Evolutionary conservation across 2,113 vertebrate species (phyloP).

Genomic region (Delphinus delphis): DNA sequence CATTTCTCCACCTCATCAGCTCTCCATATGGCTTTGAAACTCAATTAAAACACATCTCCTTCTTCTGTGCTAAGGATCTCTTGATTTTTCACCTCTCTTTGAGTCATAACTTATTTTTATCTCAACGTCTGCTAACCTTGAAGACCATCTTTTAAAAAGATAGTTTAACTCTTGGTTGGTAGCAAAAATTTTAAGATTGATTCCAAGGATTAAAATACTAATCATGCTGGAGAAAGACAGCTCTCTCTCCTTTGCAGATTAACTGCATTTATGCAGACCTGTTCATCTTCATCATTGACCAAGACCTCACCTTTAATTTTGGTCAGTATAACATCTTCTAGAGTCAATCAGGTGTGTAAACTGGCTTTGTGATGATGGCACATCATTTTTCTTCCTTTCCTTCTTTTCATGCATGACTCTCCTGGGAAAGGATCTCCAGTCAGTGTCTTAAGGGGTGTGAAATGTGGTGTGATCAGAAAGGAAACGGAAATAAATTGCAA

Average conservation of each 20-base stretch:
- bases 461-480: neutral
- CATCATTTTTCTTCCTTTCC: neutral
- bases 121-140: slow-evolving; percentile 62
- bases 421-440: neutral
- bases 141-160: slow-evolving; percentile 48
- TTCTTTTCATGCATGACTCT: neutral
- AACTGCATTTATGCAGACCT: neutral
- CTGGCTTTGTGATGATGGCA: neutral
- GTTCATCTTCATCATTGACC: neutral
- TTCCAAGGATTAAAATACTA: slow-evolving; percentile 24
- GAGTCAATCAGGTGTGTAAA: neutral
- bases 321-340: neutral
- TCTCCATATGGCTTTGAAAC: slow-evolving; percentile 64
- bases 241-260: neutral
- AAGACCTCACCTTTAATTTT: neutral
- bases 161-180: slow-evolving; percentile 48
- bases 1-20: slow-evolving; percentile 58
- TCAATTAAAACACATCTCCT: slow-evolving; percentile 39
- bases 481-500: neutral
- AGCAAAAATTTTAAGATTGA: neutral
- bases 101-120: slow-evolving; percentile 66
- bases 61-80: slow-evolving; percentile 57
- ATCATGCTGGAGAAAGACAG: neutral
- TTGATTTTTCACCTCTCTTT: slow-evolving; percentile 55
- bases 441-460: neutral